phyloP scores from a whole-genome alignment of 1,140 invertebrate genomes.

The Paraescarpia echinospica region DNA sequence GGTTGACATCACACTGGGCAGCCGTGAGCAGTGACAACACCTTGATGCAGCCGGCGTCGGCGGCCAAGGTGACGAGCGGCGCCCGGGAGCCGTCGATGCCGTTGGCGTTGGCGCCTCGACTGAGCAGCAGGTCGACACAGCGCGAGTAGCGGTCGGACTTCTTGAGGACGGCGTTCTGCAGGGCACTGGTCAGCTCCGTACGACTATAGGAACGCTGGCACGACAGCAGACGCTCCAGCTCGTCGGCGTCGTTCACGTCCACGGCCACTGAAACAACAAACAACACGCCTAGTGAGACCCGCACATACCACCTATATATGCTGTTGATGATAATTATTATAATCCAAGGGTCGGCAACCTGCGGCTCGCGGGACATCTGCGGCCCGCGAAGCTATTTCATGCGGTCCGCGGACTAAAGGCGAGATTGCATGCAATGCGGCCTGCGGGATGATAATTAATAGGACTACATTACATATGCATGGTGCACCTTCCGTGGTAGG shows the following conservation, averaged over 20 bases:
- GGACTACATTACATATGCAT: too few species aligned
- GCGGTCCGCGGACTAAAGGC: too few species aligned
- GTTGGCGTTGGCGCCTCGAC: neutral
- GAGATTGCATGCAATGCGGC: too few species aligned
- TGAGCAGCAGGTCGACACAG: constrained; percentile 3
- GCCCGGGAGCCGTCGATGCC: neutral
- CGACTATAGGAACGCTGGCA: neutral
- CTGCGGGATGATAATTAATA: too few species aligned
- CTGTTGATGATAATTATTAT: too few species aligned
- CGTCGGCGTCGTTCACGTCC: neutral
- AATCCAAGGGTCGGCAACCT: too few species aligned
- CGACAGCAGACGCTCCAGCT: neutral
- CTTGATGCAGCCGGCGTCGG: neutral
- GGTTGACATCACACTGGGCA: neutral
- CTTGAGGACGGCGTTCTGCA: constrained; percentile 1
- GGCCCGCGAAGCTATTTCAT: too few species aligned
- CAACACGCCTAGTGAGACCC: too few species aligned
- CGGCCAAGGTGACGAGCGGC: constrained; percentile 3
- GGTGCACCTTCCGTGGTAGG: too few species aligned
- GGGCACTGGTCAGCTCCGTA: neutral
- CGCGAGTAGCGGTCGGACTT: neutral
- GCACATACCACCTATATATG: too few species aligned
- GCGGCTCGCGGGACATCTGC: too few species aligned
- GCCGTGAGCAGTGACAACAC: neutral
- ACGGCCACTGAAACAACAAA: neutral